Evolutionary conservation across 2,888 invertebrate species (phyloP).

Genomic region (Coelopa pilipes): DNA sequence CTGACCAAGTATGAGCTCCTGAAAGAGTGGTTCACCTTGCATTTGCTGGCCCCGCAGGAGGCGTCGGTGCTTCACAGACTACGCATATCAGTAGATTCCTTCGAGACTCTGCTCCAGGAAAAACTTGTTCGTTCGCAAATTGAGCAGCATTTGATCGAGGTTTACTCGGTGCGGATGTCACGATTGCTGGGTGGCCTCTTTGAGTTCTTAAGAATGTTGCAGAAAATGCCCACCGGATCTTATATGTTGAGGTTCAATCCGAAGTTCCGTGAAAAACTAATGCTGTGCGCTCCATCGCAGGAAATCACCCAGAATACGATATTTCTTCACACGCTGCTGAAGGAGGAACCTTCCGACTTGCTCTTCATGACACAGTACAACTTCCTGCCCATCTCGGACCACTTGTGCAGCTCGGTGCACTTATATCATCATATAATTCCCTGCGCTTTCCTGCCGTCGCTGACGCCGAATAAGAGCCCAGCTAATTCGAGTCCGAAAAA

Average conservation of each 20-base stretch:
- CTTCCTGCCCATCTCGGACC: slow-evolving; percentile 52
- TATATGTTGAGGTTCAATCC: slow-evolving; percentile 55
- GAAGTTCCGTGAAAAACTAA: slow-evolving; percentile 55
- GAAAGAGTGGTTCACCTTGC: slow-evolving; percentile 57
- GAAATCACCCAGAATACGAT: slow-evolving; percentile 50
- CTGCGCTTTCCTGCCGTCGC: slow-evolving; percentile 50
- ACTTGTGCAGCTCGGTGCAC: slow-evolving; percentile 54
- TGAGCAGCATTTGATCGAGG: slow-evolving; percentile 50
- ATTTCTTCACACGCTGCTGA: slow-evolving; percentile 49
- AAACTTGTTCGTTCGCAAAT: slow-evolving; percentile 45
- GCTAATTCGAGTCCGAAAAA: not conserved
- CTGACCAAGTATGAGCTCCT: slow-evolving; percentile 58
- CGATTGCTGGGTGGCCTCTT: slow-evolving; percentile 51
- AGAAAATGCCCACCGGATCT: slow-evolving; percentile 49
- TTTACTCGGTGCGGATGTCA: slow-evolving; percentile 49
- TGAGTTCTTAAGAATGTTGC: slow-evolving; percentile 55
- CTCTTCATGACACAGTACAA: slow-evolving; percentile 51
- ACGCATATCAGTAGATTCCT: slow-evolving; percentile 51
- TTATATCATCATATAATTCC: slow-evolving; percentile 52
- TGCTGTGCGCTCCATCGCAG: slow-evolving; percentile 52
- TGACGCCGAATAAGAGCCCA: not conserved
- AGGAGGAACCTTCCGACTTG: slow-evolving; percentile 47
- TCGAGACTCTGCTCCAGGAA: slow-evolving; percentile 52
- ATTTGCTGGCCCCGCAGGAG: slow-evolving; percentile 43
- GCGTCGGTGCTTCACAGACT: slow-evolving; percentile 24